These are phyloP conservation scores for Drosophila cardini DNA, from an alignment of 1,140 invertebrate species.

Conservation along the genomic window DNA sequence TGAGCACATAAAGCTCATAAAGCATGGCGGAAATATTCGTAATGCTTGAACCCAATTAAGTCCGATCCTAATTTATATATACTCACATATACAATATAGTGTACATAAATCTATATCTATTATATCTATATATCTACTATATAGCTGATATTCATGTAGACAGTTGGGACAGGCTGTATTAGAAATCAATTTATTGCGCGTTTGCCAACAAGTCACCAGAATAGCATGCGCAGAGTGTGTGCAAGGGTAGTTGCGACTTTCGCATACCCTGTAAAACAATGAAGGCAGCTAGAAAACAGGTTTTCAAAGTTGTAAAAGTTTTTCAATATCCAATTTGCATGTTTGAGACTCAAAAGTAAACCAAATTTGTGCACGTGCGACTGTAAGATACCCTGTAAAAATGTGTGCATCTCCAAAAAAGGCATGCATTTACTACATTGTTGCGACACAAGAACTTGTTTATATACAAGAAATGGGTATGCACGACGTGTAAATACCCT, in stretches of 20 bases:
- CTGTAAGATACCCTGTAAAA: no score
- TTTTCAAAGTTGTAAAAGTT: neutral
- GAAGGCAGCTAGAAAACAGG: no score
- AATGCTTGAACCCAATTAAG: slow-evolving; percentile 54
- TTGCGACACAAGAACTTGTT: no score
- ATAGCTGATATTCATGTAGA: slow-evolving; percentile 47
- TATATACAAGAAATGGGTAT: neutral
- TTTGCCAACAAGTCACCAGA: slow-evolving; percentile 57
- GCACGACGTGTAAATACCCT: neutral
- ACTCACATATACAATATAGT: neutral
- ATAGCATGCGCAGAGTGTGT: slow-evolving; percentile 14
- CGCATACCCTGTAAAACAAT: slow-evolving; percentile 20
- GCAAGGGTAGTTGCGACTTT: neutral
- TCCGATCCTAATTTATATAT: slow-evolving; percentile 29
- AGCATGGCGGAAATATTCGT: slow-evolving; percentile 55
- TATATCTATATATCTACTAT: slow-evolving; percentile 15
- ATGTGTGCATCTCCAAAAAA: no score
- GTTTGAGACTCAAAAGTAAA: no score
- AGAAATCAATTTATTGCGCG: slow-evolving; percentile 79
- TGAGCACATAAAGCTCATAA: slow-evolving; percentile 3
- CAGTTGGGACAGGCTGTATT: slow-evolving; percentile 60
- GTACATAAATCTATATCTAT: neutral
- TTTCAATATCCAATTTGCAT: no score
- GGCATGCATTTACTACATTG: no score
- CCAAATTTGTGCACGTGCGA: no score